These are phyloP conservation scores for Aurelia aurita DNA, from an alignment of 30 jellyfish, hydroid and myxozoan genomes.

Conservation along the genomic window DNA sequence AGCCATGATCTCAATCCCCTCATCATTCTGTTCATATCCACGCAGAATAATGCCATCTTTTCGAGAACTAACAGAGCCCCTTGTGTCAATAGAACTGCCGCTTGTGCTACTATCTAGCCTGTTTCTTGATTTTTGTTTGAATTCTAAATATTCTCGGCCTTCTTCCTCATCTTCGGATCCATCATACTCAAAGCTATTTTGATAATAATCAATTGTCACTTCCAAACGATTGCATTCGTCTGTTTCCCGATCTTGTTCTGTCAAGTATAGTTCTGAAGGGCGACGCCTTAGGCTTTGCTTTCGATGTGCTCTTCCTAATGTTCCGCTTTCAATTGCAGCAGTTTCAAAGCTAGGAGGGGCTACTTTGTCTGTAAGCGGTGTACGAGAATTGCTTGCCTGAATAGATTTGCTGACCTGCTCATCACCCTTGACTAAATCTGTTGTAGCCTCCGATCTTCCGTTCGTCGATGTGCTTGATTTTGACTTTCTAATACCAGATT, in stretches of 20 bases:
- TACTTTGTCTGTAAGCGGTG: neutral
- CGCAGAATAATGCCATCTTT: neutral
- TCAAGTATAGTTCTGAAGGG: neutral
- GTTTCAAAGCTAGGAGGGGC: neutral
- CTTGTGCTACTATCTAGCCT: conserved; percentile 36
- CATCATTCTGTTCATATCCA: neutral
- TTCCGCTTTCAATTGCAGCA: neutral
- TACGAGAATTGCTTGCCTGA: neutral
- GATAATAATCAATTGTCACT: conserved; percentile 76
- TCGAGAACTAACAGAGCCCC: neutral
- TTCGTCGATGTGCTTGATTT: neutral
- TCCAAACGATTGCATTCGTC: conserved; percentile 55
- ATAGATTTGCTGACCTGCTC: neutral
- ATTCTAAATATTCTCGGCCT: conserved; percentile 39
- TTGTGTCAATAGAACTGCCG: conserved; percentile 18
- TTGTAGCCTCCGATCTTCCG: neutral
- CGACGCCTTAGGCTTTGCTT: conserved; percentile 42
- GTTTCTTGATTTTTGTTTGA: neutral
- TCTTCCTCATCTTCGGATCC: conserved; percentile 61
- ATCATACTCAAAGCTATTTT: conserved; percentile 67
- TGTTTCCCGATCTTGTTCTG: neutral
- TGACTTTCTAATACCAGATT: neutral
- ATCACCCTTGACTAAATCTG: neutral
- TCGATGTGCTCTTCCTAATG: neutral
- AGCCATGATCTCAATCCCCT: neutral